phyloP scores from a whole-genome alignment of 2,888 invertebrate species.

The Noctua fimbriata region DNA sequence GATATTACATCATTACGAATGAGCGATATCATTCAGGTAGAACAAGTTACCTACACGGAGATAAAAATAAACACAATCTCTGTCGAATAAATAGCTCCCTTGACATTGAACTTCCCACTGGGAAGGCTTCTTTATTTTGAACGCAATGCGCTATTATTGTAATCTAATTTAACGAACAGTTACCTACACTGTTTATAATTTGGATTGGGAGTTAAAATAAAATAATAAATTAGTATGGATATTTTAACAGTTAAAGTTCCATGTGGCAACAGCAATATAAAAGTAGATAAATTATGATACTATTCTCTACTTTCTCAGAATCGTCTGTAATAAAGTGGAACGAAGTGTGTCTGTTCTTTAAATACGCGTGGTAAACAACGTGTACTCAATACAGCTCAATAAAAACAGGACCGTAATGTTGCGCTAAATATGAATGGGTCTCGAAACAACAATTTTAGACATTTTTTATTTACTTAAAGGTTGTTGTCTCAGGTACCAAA shows the following conservation, averaged over 20 bases:
- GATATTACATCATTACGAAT: conserved; percentile 58
- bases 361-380: conserved; percentile 27
- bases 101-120: conserved; percentile 75
- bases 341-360: conserved; percentile 29
- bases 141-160: conserved; percentile 31
- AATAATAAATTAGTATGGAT: conserved; percentile 5
- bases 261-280: conserved; percentile 1
- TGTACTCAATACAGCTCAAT: conserved; percentile 29
- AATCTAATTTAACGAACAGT: conserved; percentile 22
- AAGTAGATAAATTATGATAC: conserved; percentile 15
- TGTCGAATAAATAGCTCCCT: conserved; percentile 54
- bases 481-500: conserved; percentile 41
- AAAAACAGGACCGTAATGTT: conserved; percentile 31
- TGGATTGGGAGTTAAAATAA: neutral
- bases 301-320: conserved; percentile 37
- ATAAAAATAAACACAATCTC: conserved; percentile 62
- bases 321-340: conserved; percentile 26
- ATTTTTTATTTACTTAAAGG: neutral
- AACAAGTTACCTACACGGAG: conserved; percentile 67
- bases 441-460: conserved; percentile 7
- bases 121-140: conserved; percentile 54
- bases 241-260: conserved; percentile 2
- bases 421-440: conserved; percentile 32
- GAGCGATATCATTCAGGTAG: conserved; percentile 61
- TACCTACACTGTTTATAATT: neutral